Evolutionary conservation across 2,888 invertebrate species (phyloP), one percentile per base, ranked within the genome.

Genomic region (Hemicrepidius hirtus): DNA sequence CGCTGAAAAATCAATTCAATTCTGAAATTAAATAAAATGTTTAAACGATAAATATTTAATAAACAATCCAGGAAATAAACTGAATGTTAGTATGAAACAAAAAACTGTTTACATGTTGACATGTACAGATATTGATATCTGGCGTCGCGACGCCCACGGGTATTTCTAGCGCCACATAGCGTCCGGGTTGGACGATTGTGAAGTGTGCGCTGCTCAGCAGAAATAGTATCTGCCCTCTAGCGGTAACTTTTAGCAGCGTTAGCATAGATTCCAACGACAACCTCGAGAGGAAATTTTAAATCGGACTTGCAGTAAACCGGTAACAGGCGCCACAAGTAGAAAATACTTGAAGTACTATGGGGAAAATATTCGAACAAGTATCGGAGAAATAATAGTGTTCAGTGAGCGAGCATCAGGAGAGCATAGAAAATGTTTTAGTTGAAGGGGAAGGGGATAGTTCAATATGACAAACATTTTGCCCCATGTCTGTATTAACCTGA

Each of bases 51-150:
- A 41, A 41, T 41, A 44, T 44, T 18, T 5, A 44, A 44, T 44
- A 2, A 32, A 32, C 32, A 32, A 32, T 6, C 32, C 32, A 32
- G 32, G 32, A 5, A 32, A 32, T 32, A 32, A 32, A 32, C 9
- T 24, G 3, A 24, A 24, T 50, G 10, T 20, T 46, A 20, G 1
- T 50, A 1, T 12, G 7, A 28, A 24, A 24, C 24, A 50, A 53
- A 28, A 50, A 20, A 21, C 21, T 53, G 53, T 53, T 53, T 53
- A 53, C 53, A 53, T 53, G 12, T 53, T 53, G 7, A n/a, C 12
- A 50, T 50, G 28, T 13, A 53, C 28, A n/a, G 53, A 28, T 57
- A 57, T 57, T 57, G 57, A 57, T 20, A 35, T 57, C 18, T 57
- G 57, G 37, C 57, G 57, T 20, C 57, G 57, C 57, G 13, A 37